Evolutionary conservation across 1,140 invertebrate genomes (phyloP).

Genomic region (Zeugodacus cucurbitae): DNA sequence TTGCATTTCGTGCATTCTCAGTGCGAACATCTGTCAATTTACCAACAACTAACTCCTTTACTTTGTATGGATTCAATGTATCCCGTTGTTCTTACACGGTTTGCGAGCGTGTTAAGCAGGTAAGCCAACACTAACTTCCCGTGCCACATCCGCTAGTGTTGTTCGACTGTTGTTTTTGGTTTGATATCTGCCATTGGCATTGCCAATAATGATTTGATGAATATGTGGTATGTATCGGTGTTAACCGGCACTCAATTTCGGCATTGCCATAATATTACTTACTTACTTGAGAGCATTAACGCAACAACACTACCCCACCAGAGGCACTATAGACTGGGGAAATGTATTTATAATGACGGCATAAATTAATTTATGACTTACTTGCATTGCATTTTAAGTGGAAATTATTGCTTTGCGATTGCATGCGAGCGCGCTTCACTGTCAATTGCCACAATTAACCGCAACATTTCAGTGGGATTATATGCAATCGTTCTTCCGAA

Average conservation of each 20-base stretch:
- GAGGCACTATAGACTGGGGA: not conserved
- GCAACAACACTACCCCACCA: too few relatives aligned
- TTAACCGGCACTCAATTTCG: not conserved
- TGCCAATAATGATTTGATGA: not conserved
- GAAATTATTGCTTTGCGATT: slow-evolving; percentile 16
- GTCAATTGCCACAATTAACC: slow-evolving; percentile 20
- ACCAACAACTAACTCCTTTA: not conserved
- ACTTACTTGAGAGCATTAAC: too few relatives aligned
- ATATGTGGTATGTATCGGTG: not conserved
- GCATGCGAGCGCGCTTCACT: not conserved
- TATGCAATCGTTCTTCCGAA: not conserved
- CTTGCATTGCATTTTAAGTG: slow-evolving; percentile 28
- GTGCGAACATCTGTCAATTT: not conserved
- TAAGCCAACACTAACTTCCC: not conserved
- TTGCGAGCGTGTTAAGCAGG: not conserved
- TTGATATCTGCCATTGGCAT: not conserved
- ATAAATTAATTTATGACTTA: slow-evolving; percentile 38
- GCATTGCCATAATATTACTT: too few relatives aligned
- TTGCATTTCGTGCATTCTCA: not conserved
- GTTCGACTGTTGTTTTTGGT: not conserved
- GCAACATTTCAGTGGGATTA: not conserved
- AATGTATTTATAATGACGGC: not conserved
- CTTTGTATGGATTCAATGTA: not conserved
- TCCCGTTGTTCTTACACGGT: not conserved
- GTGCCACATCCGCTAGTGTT: not conserved